A percentile compares a stretch with the other conserved stretches of the same genome.
phyloP scores from a whole-genome alignment of 2,888 invertebrate species.

The Chrysolina haemoptera region DNA sequence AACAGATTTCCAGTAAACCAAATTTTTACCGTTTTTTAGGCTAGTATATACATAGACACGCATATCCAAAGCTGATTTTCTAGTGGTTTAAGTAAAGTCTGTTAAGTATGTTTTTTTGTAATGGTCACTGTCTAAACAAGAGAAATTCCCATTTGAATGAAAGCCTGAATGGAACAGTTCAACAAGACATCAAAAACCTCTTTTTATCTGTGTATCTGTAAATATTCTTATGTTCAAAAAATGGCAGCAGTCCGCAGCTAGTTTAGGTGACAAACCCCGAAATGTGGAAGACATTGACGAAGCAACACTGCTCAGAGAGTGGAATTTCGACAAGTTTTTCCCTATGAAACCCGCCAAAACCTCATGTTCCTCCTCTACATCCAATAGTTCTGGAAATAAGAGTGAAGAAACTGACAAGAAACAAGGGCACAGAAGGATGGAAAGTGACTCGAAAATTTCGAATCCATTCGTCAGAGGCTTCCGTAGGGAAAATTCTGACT shows the following conservation, averaged over 20 bases:
- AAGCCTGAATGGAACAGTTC: not conserved
- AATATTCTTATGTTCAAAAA: slow-evolving; percentile 55
- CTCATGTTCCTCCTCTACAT: slow-evolving; percentile 60
- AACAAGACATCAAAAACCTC: slow-evolving; percentile 2
- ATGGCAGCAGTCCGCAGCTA: slow-evolving; percentile 70
- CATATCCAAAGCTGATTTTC: too few species aligned
- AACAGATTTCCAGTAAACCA: too few species aligned
- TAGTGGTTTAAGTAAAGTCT: too few species aligned
- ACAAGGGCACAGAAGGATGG: slow-evolving; percentile 79
- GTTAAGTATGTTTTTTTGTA: too few species aligned
- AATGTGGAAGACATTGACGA: slow-evolving; percentile 75
- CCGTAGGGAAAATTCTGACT: slow-evolving; percentile 87
- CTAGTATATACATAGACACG: too few species aligned
- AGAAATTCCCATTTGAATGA: too few species aligned
- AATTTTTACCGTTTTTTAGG: too few species aligned
- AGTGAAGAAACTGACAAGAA: slow-evolving; percentile 64
- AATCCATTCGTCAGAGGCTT: slow-evolving; percentile 85
- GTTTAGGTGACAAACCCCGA: slow-evolving; percentile 64
- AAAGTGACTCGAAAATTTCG: slow-evolving; percentile 79
- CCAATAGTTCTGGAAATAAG: slow-evolving; percentile 63
- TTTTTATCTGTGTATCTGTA: slow-evolving; percentile 32
- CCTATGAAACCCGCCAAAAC: slow-evolving; percentile 65
- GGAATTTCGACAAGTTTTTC: slow-evolving; percentile 91
- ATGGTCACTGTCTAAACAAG: too few species aligned
- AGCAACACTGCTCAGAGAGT: slow-evolving; percentile 86